Percentiles rank a stretch among this genome's conserved stretches.
Conservation (phyloP, 2,888 invertebrate genomes). For the Allygus modestus region DNA sequence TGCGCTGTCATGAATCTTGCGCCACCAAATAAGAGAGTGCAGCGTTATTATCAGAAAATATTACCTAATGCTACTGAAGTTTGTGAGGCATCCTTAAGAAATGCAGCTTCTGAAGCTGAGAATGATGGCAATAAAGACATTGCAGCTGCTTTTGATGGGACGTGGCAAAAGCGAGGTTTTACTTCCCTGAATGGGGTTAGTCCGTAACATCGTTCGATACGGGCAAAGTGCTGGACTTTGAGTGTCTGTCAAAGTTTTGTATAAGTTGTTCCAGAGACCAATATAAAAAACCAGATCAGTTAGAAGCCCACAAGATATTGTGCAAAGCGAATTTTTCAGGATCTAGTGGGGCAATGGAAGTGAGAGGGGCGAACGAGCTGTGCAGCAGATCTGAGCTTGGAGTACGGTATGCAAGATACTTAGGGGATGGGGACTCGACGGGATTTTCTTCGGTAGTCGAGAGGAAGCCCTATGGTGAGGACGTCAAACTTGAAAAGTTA, state of each 20-base stretch:
- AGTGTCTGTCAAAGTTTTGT: background rate
- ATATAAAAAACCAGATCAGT: background rate
- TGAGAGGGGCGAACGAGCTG: slow-evolving; percentile 55
- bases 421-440: slow-evolving; percentile 59
- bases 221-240: slow-evolving; percentile 11
- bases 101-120: slow-evolving; percentile 16
- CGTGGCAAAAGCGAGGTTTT: slow-evolving; percentile 37
- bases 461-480: slow-evolving; percentile 63
- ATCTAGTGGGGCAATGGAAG: slow-evolving; percentile 67
- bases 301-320: background rate
- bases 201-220: slow-evolving; percentile 31
- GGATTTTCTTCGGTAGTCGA: slow-evolving; percentile 20
- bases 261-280: background rate
- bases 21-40: background rate
- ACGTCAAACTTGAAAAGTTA: slow-evolving; percentile 43
- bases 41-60: background rate
- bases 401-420: slow-evolving; percentile 51
- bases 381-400: background rate
- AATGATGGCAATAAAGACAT: slow-evolving; percentile 1
- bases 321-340: slow-evolving; percentile 59
- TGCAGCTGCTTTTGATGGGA: slow-evolving; percentile 32
- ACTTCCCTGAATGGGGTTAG: slow-evolving; percentile 18
- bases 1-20: background rate
- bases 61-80: background rate
- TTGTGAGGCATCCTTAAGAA: slow-evolving; percentile 31